A percentile compares a stretch with the other conserved stretches of the same genome.
phyloP scores from a whole-genome alignment of 2,797 vertebrate species.

The Microcaecilia unicolor region DNA sequence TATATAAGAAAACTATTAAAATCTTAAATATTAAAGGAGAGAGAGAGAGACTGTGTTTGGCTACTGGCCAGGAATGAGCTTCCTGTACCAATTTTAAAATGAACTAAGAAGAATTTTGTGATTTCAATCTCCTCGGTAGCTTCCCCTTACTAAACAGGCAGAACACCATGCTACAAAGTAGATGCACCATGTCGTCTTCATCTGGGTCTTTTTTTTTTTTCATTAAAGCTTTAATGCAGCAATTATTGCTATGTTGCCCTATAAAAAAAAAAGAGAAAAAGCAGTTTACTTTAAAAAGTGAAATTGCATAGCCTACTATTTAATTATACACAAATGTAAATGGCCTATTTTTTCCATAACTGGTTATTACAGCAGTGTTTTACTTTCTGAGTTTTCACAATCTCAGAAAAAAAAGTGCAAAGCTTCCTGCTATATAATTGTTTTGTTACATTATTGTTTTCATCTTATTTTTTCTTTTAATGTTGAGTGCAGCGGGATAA shows the following conservation, averaged over 20 bases:
- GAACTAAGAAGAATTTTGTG: conserved; percentile 53
- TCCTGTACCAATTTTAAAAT: conserved; percentile 46
- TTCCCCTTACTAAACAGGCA: conserved; percentile 62
- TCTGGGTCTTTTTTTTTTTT: conserved; percentile 56
- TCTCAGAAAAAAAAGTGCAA: conserved; percentile 69
- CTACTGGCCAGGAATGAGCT: conserved; percentile 55
- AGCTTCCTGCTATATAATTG: conserved; percentile 77
- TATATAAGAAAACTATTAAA: conserved; percentile 43
- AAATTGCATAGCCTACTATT: conserved; percentile 76
- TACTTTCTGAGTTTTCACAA: conserved; percentile 73
- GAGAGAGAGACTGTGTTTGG: conserved; percentile 47
- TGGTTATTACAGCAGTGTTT: conserved; percentile 76
- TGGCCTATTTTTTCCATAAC: conserved; percentile 76
- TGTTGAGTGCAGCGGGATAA: conserved; percentile 79
- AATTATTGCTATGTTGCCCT: conserved; percentile 68
- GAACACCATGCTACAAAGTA: conserved; percentile 49
- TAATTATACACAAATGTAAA: conserved; percentile 77
- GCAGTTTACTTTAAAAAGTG: conserved; percentile 75
- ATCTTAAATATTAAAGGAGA: conserved; percentile 49
- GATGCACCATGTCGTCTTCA: conserved; percentile 60
- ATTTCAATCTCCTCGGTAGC: conserved; percentile 63
- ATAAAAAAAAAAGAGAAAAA: conserved; percentile 62
- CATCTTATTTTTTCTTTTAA: conserved; percentile 70
- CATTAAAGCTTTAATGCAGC: conserved; percentile 72
- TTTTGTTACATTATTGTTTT: conserved; percentile 87